Conservation (phyloP, 2,888 invertebrate genomes). For the Electrophaes corylata region DNA sequence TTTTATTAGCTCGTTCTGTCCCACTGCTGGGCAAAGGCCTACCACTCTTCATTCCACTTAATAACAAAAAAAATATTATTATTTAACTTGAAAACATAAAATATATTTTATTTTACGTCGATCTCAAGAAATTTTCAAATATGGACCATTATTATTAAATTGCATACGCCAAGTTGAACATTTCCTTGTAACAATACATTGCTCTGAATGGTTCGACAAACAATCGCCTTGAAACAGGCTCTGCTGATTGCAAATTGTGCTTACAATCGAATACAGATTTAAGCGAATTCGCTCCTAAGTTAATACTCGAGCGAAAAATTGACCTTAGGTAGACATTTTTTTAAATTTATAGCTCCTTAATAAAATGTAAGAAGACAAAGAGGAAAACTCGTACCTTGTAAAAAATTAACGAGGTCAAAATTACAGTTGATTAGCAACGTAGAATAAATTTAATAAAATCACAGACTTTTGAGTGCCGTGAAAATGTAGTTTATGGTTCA, state of each 20-base stretch:
- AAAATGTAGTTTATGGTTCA: no score
- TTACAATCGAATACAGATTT: slow-evolving; percentile 73
- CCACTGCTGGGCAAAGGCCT: no score
- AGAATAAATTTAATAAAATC: slow-evolving; percentile 14
- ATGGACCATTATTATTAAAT: slow-evolving; percentile 37
- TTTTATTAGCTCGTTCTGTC: no score
- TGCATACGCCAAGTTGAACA: slow-evolving; percentile 33
- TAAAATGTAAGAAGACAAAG: slow-evolving; percentile 19
- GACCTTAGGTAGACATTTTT: slow-evolving; percentile 61
- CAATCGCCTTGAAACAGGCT: slow-evolving; percentile 66
- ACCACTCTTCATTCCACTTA: no score
- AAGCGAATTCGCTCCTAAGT: slow-evolving; percentile 66
- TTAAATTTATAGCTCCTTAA: slow-evolving; percentile 50
- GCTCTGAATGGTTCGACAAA: slow-evolving; percentile 60
- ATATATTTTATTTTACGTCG: slow-evolving; percentile 2
- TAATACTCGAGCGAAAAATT: slow-evolving; percentile 63
- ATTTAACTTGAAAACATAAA: no score
- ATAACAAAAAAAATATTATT: no score
- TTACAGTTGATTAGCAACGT: slow-evolving; percentile 23
- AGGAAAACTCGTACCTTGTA: slow-evolving; percentile 17
- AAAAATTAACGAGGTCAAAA: slow-evolving; percentile 25
- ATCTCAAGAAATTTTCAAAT: slow-evolving; percentile 12
- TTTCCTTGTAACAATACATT: slow-evolving; percentile 50
- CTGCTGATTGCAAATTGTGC: slow-evolving; percentile 79
- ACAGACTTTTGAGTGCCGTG: not conserved